Percentiles rank a stretch among this genome's conserved stretches.
Conservation (phyloP, 2,113 vertebrate genomes). For the Cochlearius cochlearius region DNA sequence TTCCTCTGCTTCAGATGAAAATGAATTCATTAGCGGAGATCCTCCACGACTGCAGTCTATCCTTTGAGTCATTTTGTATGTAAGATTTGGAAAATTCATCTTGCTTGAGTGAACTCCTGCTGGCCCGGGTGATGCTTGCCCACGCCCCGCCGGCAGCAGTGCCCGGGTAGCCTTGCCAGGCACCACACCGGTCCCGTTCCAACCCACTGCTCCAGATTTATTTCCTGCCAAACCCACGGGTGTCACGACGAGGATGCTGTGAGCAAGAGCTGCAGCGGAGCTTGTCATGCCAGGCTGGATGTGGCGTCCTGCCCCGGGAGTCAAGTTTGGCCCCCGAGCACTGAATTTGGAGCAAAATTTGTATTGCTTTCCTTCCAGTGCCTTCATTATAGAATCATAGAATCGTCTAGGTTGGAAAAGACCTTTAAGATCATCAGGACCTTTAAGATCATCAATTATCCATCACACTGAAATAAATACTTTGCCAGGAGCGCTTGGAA, state of each 20-base stretch:
- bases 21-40: background rate
- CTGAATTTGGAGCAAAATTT: background rate
- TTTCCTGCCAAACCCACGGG: background rate
- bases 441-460: too few species aligned
- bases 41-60: background rate
- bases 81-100: background rate
- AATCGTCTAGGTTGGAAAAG: too few species aligned
- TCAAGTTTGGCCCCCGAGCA: background rate
- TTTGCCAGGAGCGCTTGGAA: background rate
- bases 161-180: background rate
- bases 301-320: background rate
- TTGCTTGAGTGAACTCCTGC: background rate
- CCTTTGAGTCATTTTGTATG: background rate
- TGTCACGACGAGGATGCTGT: background rate
- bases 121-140: background rate
- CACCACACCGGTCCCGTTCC: background rate
- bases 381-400: too few species aligned
- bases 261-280: background rate
- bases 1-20: background rate
- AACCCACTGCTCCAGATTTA: background rate
- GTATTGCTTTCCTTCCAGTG: background rate
- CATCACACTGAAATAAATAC: background rate
- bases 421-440: too few species aligned
- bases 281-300: background rate
- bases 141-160: rapidly evolving